Evolutionary conservation across 2,113 vertebrate genomes (phyloP).

Genomic region (Halichoeres trimaculatus): DNA sequence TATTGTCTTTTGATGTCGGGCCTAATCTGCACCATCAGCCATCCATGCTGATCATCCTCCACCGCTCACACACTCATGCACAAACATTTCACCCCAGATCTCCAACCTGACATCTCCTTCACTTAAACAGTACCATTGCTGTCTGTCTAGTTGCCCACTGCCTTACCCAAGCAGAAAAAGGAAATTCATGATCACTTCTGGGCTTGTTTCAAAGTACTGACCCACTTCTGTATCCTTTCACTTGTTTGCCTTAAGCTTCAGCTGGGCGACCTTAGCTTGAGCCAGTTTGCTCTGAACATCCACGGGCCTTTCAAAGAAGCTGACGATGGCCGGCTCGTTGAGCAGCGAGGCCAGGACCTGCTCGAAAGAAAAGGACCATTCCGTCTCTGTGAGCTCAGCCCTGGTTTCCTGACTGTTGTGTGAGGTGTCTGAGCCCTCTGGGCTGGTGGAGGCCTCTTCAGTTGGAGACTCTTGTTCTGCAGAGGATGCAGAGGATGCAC

Average conservation of each 20-base stretch:
- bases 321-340: conserved; percentile 91
- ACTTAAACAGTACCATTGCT: conserved; percentile 2
- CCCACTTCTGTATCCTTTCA: conserved; percentile 33
- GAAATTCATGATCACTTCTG: conserved; percentile 39
- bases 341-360: conserved; percentile 95
- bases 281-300: conserved; percentile 86
- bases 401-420: conserved; percentile 47
- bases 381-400: conserved; percentile 63
- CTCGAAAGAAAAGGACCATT: conserved; percentile 98
- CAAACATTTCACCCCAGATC: neutral
- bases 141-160: neutral
- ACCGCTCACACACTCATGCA: neutral
- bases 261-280: conserved; percentile 85
- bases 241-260: conserved; percentile 83
- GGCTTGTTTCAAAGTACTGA: conserved; percentile 32
- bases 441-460: conserved; percentile 43
- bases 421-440: conserved; percentile 55
- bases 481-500: neutral
- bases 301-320: conserved; percentile 91
- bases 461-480: conserved; percentile 17
- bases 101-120: conserved; percentile 12
- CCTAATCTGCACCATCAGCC: conserved; percentile 9
- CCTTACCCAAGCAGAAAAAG: conserved; percentile 15
- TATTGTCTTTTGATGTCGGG: conserved; percentile 7
- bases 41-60: conserved; percentile 6